These are phyloP conservation scores for Dexiosoma caninum DNA, from an alignment of 2,888 invertebrate species.

Conservation along the genomic window DNA sequence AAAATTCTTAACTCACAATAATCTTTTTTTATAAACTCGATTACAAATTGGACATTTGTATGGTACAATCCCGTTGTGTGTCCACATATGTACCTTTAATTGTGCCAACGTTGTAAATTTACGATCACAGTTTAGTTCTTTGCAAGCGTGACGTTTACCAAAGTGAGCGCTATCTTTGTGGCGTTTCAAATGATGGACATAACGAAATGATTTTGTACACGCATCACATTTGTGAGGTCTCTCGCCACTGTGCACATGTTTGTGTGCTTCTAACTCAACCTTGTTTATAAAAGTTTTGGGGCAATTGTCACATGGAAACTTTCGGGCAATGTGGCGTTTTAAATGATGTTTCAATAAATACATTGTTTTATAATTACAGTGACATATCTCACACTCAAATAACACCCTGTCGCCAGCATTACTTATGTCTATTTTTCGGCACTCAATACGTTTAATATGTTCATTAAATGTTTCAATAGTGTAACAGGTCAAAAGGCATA, in stretches of 20 bases:
- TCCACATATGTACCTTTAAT: conserved; percentile 66
- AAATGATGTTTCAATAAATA: conserved; percentile 70
- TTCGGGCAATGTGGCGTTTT: conserved; percentile 67
- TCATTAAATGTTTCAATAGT: conserved; percentile 26
- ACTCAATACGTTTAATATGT: conserved; percentile 35
- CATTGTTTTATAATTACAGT: conserved; percentile 68
- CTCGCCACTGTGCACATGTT: conserved; percentile 57
- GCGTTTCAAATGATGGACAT: conserved; percentile 70
- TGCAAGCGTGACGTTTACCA: conserved; percentile 65
- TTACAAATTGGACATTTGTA: conserved; percentile 70
- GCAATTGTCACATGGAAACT: conserved; percentile 65
- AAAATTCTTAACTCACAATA: conserved; percentile 66
- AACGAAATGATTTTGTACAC: conserved; percentile 69
- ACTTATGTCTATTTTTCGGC: background rate
- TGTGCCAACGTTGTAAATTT: conserved; percentile 64
- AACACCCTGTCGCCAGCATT: background rate
- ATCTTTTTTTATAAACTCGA: conserved; percentile 67
- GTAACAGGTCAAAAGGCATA: conserved; percentile 32
- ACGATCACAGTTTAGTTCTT: conserved; percentile 64
- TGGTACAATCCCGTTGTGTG: conserved; percentile 65
- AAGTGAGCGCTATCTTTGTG: conserved; percentile 69
- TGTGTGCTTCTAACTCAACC: conserved; percentile 66
- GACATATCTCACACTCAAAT: conserved; percentile 70
- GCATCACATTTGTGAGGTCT: conserved; percentile 66
- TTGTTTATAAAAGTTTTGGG: conserved; percentile 64